A percentile compares a stretch with the other conserved stretches of the same genome.
These are phyloP conservation scores for Papilio polytes DNA, from an alignment of 1,140 invertebrate species.

Conservation along the genomic window DNA sequence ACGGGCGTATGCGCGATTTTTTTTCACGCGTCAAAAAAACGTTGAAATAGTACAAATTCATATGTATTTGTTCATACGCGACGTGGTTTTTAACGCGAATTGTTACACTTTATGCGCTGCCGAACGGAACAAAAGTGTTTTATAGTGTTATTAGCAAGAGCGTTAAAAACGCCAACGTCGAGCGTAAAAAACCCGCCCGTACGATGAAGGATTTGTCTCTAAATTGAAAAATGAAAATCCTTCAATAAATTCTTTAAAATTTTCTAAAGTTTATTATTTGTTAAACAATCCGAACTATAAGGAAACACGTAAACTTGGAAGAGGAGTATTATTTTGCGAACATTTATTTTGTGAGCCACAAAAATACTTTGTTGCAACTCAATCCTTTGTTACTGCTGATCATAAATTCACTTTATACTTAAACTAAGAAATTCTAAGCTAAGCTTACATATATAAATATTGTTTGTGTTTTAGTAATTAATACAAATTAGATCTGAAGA, in stretches of 20 bases:
- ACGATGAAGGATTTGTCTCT: no score
- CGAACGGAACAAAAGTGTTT: background rate
- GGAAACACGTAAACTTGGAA: background rate
- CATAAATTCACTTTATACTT: constrained; percentile 22
- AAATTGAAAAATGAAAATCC: no score
- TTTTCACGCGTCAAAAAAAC: no score
- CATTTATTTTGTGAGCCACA: constrained; percentile 22
- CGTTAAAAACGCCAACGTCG: no score
- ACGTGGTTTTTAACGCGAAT: no score
- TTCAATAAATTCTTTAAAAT: background rate
- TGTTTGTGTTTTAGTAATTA: background rate
- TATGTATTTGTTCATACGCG: no score
- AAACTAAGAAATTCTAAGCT: background rate
- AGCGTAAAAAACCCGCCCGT: no score
- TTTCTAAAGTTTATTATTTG: background rate
- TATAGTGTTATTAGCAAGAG: no score
- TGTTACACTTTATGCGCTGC: no score
- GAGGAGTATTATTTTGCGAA: constrained; percentile 7
- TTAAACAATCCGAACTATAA: background rate
- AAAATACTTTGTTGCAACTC: constrained; percentile 22
- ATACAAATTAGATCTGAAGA: background rate
- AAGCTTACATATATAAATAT: background rate
- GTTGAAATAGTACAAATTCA: no score
- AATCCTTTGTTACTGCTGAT: constrained; percentile 15
- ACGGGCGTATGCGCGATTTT: no score